These are phyloP conservation scores for Congeria kusceri DNA, from an alignment of 2,888 invertebrate genomes.

Conservation along the genomic window DNA sequence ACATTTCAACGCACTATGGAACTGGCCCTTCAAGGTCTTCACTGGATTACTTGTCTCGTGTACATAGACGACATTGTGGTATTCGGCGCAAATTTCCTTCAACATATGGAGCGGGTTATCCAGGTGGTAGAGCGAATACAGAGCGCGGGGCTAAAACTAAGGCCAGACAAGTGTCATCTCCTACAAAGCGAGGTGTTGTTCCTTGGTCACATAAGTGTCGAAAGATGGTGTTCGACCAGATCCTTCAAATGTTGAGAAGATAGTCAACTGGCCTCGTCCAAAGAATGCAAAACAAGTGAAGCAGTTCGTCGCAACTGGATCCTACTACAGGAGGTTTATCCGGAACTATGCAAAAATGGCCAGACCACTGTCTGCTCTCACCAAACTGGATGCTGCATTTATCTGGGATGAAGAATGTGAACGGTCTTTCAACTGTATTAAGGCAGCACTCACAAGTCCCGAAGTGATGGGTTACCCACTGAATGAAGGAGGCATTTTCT, in stretches of 20 bases:
- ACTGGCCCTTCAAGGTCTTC: slow-evolving; percentile 11
- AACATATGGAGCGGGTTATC: slow-evolving; percentile 18
- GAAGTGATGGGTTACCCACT: slow-evolving; percentile 24
- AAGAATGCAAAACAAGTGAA: slow-evolving; percentile 15
- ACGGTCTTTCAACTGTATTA: slow-evolving; percentile 6
- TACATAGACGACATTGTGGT: slow-evolving; percentile 39
- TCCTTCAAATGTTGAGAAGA: slow-evolving; percentile 26
- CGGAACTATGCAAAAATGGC: slow-evolving; percentile 26
- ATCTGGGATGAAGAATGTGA: slow-evolving; percentile 6
- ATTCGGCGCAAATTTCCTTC: slow-evolving; percentile 4
- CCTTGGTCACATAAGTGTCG: slow-evolving; percentile 33
- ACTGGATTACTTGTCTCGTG: slow-evolving; percentile 23
- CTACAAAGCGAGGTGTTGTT: slow-evolving; percentile 26
- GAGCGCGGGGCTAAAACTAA: slow-evolving; percentile 24
- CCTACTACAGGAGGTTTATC: slow-evolving; percentile 23
- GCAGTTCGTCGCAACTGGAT: slow-evolving; percentile 27
- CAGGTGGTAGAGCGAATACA: slow-evolving; percentile 13
- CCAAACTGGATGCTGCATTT: background rate
- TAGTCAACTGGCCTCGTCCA: slow-evolving; percentile 19
- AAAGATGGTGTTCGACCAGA: slow-evolving; percentile 17
- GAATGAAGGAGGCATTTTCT: background rate
- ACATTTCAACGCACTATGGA: slow-evolving; percentile 20
- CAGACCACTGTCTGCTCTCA: slow-evolving; percentile 8
- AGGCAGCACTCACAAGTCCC: slow-evolving; percentile 1
- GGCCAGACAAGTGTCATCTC: slow-evolving; percentile 22